phyloP scores from a whole-genome alignment of 2,888 invertebrate genomes.

The Zeuzera pyrina region DNA sequence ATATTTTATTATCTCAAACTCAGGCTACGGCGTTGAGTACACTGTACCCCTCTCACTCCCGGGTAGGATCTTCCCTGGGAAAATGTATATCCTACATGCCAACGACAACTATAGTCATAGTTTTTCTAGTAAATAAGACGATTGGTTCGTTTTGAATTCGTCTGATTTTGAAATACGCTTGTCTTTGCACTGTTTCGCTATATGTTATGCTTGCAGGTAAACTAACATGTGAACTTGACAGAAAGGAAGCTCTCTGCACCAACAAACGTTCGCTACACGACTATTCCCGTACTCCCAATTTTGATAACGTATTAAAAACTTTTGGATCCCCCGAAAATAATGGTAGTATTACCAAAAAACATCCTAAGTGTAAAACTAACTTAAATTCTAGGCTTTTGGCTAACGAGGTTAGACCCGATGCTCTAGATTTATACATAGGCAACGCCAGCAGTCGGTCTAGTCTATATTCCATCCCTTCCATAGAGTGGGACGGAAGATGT shows the following conservation, averaged over 20 bases:
- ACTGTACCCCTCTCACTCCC: no score
- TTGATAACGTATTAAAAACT: slow-evolving; percentile 36
- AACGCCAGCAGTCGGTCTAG: slow-evolving; percentile 44
- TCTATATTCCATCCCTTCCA: slow-evolving; percentile 46
- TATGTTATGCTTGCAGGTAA: slow-evolving; percentile 41
- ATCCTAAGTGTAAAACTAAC: slow-evolving; percentile 53
- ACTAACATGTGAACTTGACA: slow-evolving; percentile 21
- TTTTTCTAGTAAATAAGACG: no score
- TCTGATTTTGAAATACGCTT: no score
- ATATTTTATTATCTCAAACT: no score
- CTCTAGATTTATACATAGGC: slow-evolving; percentile 20
- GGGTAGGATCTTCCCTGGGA: no score
- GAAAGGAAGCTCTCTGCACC: slow-evolving; percentile 25
- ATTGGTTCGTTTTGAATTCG: not conserved
- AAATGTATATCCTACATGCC: no score
- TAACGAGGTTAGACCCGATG: slow-evolving; percentile 12
- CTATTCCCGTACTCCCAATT: slow-evolving; percentile 42
- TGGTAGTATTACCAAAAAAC: slow-evolving; percentile 13
- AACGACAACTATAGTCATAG: no score
- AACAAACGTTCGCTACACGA: slow-evolving; percentile 39
- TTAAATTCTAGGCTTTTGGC: slow-evolving; percentile 27
- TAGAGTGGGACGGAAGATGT: slow-evolving; percentile 50
- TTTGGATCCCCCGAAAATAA: slow-evolving; percentile 32
- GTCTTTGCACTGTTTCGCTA: no score
- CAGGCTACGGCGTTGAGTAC: no score